Conservation (phyloP, 2,888 invertebrate genomes). For the Parascotia fuliginaria region DNA sequence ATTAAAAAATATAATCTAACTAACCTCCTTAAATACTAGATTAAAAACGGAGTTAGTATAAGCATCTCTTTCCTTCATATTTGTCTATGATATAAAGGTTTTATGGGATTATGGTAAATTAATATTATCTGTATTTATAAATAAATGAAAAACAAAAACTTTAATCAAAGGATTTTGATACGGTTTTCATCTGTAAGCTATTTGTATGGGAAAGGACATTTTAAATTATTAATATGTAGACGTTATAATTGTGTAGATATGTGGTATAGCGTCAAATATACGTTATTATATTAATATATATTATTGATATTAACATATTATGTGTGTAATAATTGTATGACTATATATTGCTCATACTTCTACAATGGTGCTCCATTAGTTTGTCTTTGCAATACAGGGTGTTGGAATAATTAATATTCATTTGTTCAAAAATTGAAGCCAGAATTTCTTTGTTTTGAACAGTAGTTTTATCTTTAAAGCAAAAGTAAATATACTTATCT, state of each 20-base stretch:
- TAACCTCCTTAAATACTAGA: conserved; percentile 3
- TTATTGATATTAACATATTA: no score
- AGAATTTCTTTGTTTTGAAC: no score
- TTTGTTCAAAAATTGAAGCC: background rate
- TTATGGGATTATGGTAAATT: conserved; percentile 49
- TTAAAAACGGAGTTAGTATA: conserved; percentile 21
- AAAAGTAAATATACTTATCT: no score
- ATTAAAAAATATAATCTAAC: no score
- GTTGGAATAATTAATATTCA: conserved; percentile 25
- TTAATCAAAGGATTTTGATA: background rate
- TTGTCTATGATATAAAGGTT: conserved; percentile 68
- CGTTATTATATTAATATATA: no score
- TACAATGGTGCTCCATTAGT: conserved; percentile 62
- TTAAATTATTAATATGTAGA: background rate
- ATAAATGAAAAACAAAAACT: background rate
- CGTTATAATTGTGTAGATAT: conserved; percentile 25
- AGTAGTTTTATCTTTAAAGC: no score
- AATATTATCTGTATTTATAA: background rate
- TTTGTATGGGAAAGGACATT: background rate
- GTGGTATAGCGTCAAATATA: conserved; percentile 19
- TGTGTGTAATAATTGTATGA: conserved; percentile 26
- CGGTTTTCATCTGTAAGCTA: conserved; percentile 3
- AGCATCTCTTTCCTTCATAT: conserved; percentile 76
- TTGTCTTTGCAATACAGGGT: conserved; percentile 38
- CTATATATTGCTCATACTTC: conserved; percentile 57